phyloP scores from a whole-genome alignment of 2,113 vertebrate species.

The Tachysurus fulvidraco region DNA sequence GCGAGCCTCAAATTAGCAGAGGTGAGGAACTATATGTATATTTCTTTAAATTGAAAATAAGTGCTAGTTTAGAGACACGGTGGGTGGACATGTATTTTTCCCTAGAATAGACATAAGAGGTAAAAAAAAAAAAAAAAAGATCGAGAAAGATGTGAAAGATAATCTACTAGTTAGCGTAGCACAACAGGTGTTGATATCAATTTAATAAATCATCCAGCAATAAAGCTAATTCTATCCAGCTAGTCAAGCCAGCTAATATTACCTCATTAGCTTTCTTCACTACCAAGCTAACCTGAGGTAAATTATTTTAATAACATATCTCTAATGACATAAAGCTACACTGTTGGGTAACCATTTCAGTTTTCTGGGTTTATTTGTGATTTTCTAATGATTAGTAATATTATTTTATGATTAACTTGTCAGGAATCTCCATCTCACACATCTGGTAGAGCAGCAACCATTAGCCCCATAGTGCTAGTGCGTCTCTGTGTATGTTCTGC shows the following conservation, averaged over 20 bases:
- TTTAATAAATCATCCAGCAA: neutral
- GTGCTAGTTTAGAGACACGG: neutral
- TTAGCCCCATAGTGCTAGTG: too few species aligned
- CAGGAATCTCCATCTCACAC: too few species aligned
- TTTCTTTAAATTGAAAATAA: neutral
- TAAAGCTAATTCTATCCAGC: neutral
- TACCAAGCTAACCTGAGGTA: neutral
- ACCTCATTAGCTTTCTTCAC: neutral
- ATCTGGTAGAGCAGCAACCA: too few species aligned
- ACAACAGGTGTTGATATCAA: neutral
- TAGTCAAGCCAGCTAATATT: neutral
- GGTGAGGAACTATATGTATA: constrained; percentile 59
- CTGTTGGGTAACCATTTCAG: neutral
- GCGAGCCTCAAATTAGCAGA: constrained; percentile 53
- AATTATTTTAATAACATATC: neutral
- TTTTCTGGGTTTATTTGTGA: neutral
- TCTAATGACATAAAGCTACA: neutral
- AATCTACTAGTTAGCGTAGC: neutral
- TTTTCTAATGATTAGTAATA: neutral
- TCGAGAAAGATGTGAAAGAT: too few species aligned
- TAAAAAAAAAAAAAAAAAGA: neutral
- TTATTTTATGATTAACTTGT: neutral
- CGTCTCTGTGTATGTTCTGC: too few species aligned
- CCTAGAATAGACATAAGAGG: neutral
- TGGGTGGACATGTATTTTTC: neutral